A percentile compares a stretch with the other conserved stretches of the same genome.
Evolutionary conservation across 2,888 invertebrate species (phyloP).

Genomic region (Diarsia rubi): DNA sequence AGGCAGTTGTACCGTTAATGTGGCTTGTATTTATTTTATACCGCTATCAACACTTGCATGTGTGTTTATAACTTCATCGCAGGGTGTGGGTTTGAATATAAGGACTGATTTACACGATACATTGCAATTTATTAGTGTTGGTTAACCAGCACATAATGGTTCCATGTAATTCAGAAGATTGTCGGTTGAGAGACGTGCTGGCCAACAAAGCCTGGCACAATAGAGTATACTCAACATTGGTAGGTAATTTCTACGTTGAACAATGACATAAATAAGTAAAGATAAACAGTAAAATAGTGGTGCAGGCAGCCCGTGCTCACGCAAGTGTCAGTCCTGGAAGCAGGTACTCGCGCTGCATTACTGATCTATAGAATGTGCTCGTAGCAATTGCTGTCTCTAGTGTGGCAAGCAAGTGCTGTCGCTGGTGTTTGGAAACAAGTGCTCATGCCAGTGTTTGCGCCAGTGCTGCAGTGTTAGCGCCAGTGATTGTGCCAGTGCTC

Average conservation of each 20-base stretch:
- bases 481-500: no score
- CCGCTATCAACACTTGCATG: not conserved
- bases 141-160: not conserved
- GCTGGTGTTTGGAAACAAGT: not conserved
- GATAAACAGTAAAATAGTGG: not conserved
- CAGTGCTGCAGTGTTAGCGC: not conserved
- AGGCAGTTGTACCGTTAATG: slow-evolving; percentile 27
- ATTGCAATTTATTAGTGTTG: not conserved
- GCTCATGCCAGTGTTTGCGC: not conserved
- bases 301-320: not conserved
- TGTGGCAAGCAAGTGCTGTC: no score
- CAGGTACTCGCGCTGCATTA: no score
- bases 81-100: not conserved
- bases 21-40: slow-evolving; percentile 29
- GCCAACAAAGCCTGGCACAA: not conserved
- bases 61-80: slow-evolving; percentile 4
- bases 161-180: not conserved
- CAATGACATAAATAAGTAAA: not conserved
- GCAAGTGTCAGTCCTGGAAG: not conserved
- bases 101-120: not conserved
- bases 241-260: no score
- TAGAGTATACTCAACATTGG: not conserved
- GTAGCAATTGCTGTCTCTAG: no score
- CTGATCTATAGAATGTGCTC: no score
- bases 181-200: no score